These are phyloP conservation scores for Hippocampus guttulatus DNA, from an alignment of 2,113 vertebrate genomes.

Conservation along the genomic window DNA sequence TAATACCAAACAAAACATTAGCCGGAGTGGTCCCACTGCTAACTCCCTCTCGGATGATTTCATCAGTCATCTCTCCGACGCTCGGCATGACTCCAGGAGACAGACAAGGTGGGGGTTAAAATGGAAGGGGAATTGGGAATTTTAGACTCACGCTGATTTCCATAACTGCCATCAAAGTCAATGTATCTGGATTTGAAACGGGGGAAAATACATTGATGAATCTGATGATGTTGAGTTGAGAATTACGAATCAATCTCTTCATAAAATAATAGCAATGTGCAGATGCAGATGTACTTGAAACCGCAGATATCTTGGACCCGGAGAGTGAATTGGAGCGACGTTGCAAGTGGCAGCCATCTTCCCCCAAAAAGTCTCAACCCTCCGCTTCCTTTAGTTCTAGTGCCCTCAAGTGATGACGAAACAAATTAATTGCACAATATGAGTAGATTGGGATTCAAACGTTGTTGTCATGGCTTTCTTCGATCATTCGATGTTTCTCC, in stretches of 20 bases:
- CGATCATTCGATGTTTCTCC: too few relatives aligned
- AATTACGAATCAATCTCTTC: background rate
- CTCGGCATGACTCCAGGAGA: slow-evolving; percentile 55
- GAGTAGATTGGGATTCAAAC: too few relatives aligned
- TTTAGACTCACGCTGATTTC: slow-evolving; percentile 26
- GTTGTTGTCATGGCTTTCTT: too few relatives aligned
- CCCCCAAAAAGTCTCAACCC: too few relatives aligned
- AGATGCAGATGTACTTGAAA: background rate
- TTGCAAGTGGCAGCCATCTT: too few relatives aligned
- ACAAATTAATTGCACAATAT: too few relatives aligned
- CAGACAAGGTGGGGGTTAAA: slow-evolving; percentile 16
- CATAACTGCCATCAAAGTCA: slow-evolving; percentile 5
- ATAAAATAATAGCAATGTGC: background rate
- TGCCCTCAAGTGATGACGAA: too few relatives aligned
- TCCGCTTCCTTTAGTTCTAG: too few relatives aligned
- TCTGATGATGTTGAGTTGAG: too few relatives aligned
- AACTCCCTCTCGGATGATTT: slow-evolving; percentile 57
- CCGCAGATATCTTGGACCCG: too few relatives aligned
- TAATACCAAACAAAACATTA: slow-evolving; percentile 77
- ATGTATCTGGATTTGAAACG: background rate
- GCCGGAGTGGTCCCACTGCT: slow-evolving; percentile 42
- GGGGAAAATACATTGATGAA: background rate
- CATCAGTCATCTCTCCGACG: slow-evolving; percentile 66
- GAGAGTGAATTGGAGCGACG: too few relatives aligned
- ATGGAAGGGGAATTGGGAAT: slow-evolving; percentile 11